These are phyloP conservation scores for Temnopleurus reevesii DNA, from an alignment of 53 echinoderm and acorn worm species.

Conservation along the genomic window DNA sequence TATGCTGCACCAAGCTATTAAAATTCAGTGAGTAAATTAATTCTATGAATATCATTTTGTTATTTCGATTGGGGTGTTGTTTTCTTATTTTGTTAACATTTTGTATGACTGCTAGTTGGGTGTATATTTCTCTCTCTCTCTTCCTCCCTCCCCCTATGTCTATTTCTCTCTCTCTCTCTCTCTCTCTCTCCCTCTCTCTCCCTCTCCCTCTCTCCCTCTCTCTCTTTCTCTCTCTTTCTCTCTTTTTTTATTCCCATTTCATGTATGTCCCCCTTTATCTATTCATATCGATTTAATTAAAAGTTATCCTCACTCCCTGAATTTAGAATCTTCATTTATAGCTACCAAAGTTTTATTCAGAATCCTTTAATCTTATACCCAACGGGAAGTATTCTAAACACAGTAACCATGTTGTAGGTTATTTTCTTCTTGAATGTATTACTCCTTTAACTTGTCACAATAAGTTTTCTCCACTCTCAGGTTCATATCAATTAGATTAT, in stretches of 20 bases:
- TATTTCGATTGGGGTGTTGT: not conserved
- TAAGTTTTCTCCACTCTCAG: too few relatives aligned
- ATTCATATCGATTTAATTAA: too few relatives aligned
- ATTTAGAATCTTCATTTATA: too few relatives aligned
- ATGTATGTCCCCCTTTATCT: too few relatives aligned
- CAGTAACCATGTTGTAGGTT: too few relatives aligned
- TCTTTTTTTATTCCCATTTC: not conserved
- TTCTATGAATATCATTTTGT: not conserved
- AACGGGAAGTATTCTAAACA: too few relatives aligned
- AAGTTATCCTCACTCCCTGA: too few relatives aligned
- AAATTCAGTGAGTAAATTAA: not conserved
- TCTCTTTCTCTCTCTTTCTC: not conserved
- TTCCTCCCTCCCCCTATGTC: not conserved
- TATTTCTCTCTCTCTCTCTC: not conserved
- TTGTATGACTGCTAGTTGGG: not conserved
- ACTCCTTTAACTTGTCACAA: too few relatives aligned
- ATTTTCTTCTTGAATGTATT: too few relatives aligned
- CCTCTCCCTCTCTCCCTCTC: not conserved
- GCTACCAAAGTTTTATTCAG: too few relatives aligned
- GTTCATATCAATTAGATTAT: too few relatives aligned
- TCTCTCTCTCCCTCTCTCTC: not conserved
- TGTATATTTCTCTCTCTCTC: not conserved
- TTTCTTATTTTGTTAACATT: not conserved
- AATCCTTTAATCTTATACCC: too few relatives aligned
- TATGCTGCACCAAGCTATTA: not conserved